Base-by-base conservation (phyloP, 2,888 invertebrate genomes). In the Heliconius ismenius region DNA sequence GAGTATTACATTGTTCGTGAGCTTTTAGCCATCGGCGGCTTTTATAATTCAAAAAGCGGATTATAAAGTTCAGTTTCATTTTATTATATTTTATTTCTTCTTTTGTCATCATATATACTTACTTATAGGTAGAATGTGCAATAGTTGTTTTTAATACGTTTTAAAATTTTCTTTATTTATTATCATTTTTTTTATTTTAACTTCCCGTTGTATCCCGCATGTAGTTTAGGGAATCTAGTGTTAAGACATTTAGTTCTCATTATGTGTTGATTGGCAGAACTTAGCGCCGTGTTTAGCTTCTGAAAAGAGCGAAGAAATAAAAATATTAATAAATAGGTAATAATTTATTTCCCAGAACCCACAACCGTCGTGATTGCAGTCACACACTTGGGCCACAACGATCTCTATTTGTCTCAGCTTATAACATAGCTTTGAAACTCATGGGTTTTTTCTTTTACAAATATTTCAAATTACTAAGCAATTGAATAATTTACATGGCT, bases 11-110 rank as follows among this genome's bases (percentile, higher is more conserved):
- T 65, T 36, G 65, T 36, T 65, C 36, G 32, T 32, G 32, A 65
- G 39, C 65, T 65, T 65, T 65, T 39, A 65, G 39, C 39, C 65
- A 65, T 65, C 65, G 36, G 36, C 36, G 39, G 65, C 39, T 65
- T 65, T 65, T 65, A 39, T 39, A n/a, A 36, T 39, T 39, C 13
- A 36, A 65, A 65, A 65, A 65, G 65, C 24, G 65, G 36, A 65
- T 65, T 65, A 39, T 39, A 65, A 65, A 65, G 65, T 65, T 39
- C 36, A 39, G 36, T 65, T 26, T 65, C 65, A 6, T 39, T 39
- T 39, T 65, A 24, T 65, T 4, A 65, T 39, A 39, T 65, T 65
- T 4, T 36, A 21, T 24, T 65, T 65, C n/a, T 4, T 65, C n/a
- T 49, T 65, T 65, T 65, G 39, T 65, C 21, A 36, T 2, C 39